Evolutionary conservation across 2,888 invertebrate species (phyloP), one percentile per base, ranked within the genome.

Genomic region (Trimorus sp.): DNA sequence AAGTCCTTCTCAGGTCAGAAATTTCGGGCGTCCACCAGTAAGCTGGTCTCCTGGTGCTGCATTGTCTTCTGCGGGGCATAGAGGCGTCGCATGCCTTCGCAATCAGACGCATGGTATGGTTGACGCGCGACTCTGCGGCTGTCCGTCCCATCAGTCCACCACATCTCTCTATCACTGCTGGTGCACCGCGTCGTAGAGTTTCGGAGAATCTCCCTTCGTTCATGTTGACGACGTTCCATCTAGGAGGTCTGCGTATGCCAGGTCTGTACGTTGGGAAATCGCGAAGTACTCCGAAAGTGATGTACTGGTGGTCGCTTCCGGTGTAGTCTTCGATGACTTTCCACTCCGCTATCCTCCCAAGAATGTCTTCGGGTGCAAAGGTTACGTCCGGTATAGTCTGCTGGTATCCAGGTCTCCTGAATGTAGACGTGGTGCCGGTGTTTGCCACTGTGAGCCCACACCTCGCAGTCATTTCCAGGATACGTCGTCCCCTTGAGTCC

Each of bases 21-120:
- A n/a, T 86, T 26, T 86, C 84, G 12, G 65, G 60, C 49, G 79
- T 85, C 87, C 86, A 86, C 86, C 85, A 85, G 71, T 85, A 84
- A 2, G 77, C 84, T 36, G 83, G 74, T 38, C 37, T 49, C 58
- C 60, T 76, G 36, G 59, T n/a, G 7, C 15, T 49, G 11, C 79
- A 7, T 0, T 16, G 51, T 7, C 7, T 14, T 9, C n/a, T 79
- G n/a, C 65, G 49, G 0, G 84, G 79, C 84, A 86, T 86, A 0
- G 80, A 60, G 0, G 69, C 63, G 9, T 82, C 65, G 16, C 79
- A 84, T 5, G 82, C 80, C 6, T 16, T 1, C 3, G 1, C 14
- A 8, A 84, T 71, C 3, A 71, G 16, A 0, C 8, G 12, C 74
- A 82, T 71, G 5, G 75, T 74, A 16, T 2, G 1, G 0, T 15